A percentile compares a stretch with the other conserved stretches of the same genome.
Evolutionary conservation across 2,888 invertebrate genomes (phyloP).

Genomic region (Drosophila prolongata): DNA sequence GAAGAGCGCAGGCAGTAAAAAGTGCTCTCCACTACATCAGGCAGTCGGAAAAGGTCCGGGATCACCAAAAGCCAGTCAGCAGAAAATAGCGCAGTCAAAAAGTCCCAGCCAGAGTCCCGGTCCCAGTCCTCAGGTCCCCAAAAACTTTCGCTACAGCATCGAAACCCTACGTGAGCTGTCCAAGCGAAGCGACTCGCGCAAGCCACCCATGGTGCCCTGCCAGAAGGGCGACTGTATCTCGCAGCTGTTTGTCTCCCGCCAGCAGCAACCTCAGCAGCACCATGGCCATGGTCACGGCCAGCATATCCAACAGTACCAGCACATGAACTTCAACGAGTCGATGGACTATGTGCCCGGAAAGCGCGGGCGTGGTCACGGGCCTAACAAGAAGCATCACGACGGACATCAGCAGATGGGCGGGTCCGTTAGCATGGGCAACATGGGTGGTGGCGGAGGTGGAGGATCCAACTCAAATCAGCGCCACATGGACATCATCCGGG

Average conservation of each 20-base stretch:
- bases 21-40: constrained; percentile 33
- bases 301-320: constrained; percentile 78
- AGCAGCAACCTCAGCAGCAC: constrained; percentile 61
- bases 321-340: constrained; percentile 77
- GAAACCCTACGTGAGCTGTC: constrained; percentile 72
- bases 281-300: constrained; percentile 56
- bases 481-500: constrained; percentile 80
- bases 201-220: constrained; percentile 76
- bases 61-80: constrained; percentile 9
- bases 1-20: constrained; percentile 35
- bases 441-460: constrained; percentile 34
- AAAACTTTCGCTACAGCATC: constrained; percentile 66
- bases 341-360: constrained; percentile 75
- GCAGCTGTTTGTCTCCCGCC: constrained; percentile 77
- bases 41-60: background rate
- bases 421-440: constrained; percentile 24
- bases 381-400: constrained; percentile 70
- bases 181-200: constrained; percentile 64
- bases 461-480: constrained; percentile 55
- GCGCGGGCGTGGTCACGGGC: constrained; percentile 64
- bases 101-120: constrained; percentile 13
- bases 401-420: constrained; percentile 61
- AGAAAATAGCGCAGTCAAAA: constrained; percentile 11
- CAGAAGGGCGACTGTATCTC: constrained; percentile 79
- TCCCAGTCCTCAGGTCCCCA: constrained; percentile 11